Base-by-base conservation (phyloP, 2,797 vertebrate species). In the Sebastiscus albofasciatus region DNA sequence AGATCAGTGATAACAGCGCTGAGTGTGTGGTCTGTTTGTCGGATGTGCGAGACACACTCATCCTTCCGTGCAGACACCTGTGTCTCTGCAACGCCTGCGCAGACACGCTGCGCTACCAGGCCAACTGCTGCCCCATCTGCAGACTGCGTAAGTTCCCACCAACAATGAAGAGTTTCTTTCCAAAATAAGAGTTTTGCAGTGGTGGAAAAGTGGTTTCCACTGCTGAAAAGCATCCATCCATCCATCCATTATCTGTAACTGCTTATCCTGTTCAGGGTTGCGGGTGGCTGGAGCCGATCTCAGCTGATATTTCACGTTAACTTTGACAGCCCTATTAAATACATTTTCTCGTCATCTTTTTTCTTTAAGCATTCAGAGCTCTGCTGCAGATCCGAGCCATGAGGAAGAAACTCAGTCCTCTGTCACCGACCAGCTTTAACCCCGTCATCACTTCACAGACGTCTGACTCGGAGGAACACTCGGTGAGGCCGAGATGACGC, bases 1-100 rank as follows among this genome's bases (percentile, higher is more conserved):
- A 99, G 91, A 98, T 98, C 80, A 99, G 98, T 0, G 99, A 99
- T 72, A 99, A 99, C 95, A 99, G 99, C 1, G 97, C 98, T 0
- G 99, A 99, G 94, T 99, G 98, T 1, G 99, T 99, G 62, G 99
- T 99, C 82, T 99, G 99, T 93, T 96, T 99, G 87, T 99, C 98
- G 0, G 99, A 99, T 0, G 96, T 99, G 2, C 96, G 99, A 0
- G 99, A 99, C 93, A 99, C 99, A 0, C 96, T 99, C 86, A 99
- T 99, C 90, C 96, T 99, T 90, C 98, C 98, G 26, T 99, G 98
- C 92, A 96, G 98, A 75, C 98, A 99, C 93, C 94, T 99, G 90
- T 99, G 98, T 92, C 95, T 99, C 72, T 99, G 98, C 86, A 99
- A 98, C 78, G 96, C 97, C 85, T 99, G 98, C 0, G 98, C 98